Percentiles rank a stretch among this genome's conserved stretches.
Evolutionary conservation across 2,888 invertebrate species (phyloP).

Genomic region (Philhelius pedissequus): DNA sequence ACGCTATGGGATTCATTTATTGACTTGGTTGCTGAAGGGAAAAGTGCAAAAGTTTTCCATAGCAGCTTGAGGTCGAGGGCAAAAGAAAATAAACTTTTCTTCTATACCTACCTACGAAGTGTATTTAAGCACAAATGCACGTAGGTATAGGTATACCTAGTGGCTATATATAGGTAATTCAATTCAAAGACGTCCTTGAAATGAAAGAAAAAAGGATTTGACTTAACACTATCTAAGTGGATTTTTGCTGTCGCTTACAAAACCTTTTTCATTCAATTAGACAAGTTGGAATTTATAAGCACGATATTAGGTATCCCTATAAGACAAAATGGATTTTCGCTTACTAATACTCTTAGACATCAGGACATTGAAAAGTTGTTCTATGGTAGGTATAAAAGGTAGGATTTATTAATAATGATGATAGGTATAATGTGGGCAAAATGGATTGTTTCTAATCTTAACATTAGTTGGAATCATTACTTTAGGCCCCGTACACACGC

Average conservation of each 20-base stretch:
- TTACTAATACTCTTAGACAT: neutral
- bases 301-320: constrained; percentile 7
- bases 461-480: too few relatives aligned
- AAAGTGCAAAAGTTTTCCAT: neutral
- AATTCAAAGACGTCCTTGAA: neutral
- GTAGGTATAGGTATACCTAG: too few relatives aligned
- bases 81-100: neutral
- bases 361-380: neutral
- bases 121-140: neutral
- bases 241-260: neutral
- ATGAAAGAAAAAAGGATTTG: neutral
- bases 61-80: neutral
- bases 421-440: too few relatives aligned
- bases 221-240: neutral
- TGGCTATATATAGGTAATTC: neutral
- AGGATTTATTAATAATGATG: neutral
- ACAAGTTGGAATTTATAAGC: neutral
- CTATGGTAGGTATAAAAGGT: neutral
- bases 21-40: constrained; percentile 5
- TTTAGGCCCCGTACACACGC: too few relatives aligned
- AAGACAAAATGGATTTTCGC: neutral
- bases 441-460: too few relatives aligned
- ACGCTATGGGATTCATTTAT: constrained; percentile 22
- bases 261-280: constrained; percentile 13
- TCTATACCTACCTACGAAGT: neutral